These are phyloP conservation scores for Nymphalis polychloros DNA, from an alignment of 2,888 invertebrate species.

Conservation along the genomic window DNA sequence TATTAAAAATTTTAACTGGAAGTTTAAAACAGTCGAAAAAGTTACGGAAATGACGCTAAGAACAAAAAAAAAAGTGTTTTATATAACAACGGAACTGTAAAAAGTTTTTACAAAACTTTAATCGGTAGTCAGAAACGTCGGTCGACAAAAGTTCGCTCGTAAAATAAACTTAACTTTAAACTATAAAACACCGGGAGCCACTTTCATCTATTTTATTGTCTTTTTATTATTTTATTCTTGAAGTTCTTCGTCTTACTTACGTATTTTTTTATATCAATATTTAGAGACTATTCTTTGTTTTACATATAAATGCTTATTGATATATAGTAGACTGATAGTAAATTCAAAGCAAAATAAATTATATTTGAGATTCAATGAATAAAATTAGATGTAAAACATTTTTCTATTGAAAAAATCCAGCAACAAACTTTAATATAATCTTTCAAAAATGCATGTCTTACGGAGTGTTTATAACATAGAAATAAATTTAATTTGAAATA, in stretches of 20 bases:
- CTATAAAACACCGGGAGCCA: not conserved
- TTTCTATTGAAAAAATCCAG: too few relatives aligned
- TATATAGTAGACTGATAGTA: too few relatives aligned
- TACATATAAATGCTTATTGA: too few relatives aligned
- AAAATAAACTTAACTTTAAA: slow-evolving; percentile 3
- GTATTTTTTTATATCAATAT: not conserved
- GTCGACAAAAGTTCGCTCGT: not conserved
- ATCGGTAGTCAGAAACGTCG: not conserved
- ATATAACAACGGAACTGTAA: not conserved
- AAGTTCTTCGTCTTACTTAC: not conserved
- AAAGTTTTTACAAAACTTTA: slow-evolving; percentile 1
- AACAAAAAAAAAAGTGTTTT: not conserved
- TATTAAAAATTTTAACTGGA: too few relatives aligned
- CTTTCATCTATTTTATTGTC: slow-evolving; percentile 12
- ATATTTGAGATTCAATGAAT: too few relatives aligned
- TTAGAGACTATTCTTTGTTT: too few relatives aligned
- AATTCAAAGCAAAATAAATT: too few relatives aligned
- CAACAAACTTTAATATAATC: too few relatives aligned
- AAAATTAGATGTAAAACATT: too few relatives aligned
- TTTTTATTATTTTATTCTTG: not conserved
- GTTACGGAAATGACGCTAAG: not conserved
- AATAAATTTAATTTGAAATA: too few relatives aligned
- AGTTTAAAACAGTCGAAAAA: not conserved
- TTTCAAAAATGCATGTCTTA: too few relatives aligned
- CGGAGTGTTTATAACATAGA: too few relatives aligned